Conservation (phyloP, 2,797 vertebrate species). For the Myotis planiceps region DNA sequence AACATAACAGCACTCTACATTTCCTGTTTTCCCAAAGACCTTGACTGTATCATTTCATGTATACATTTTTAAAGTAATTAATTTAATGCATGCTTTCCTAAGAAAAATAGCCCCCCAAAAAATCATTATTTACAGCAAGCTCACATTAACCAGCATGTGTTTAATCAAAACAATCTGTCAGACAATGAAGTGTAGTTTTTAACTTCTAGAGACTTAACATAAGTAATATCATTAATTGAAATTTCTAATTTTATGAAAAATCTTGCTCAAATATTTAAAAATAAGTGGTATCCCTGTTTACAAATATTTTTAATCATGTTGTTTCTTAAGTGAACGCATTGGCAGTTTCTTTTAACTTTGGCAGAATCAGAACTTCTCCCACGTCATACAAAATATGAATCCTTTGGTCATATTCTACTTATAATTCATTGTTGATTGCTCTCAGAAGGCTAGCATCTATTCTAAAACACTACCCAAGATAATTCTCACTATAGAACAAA, state of each 20-base stretch:
- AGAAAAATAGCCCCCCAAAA: constrained; percentile 48
- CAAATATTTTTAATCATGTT: constrained; percentile 41
- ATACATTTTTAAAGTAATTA: constrained; percentile 62
- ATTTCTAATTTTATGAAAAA: constrained; percentile 49
- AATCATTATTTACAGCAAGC: constrained; percentile 54
- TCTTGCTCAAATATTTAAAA: constrained; percentile 50
- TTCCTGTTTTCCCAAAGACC: constrained; percentile 58
- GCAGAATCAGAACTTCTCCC: background rate
- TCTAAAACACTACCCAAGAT: background rate
- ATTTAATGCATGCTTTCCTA: constrained; percentile 47
- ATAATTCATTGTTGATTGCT: background rate
- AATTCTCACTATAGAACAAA: constrained; percentile 32
- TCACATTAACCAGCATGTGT: constrained; percentile 54
- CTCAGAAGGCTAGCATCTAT: constrained; percentile 18
- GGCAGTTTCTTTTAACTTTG: constrained; percentile 14
- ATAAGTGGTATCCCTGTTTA: constrained; percentile 14
- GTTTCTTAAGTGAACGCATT: constrained; percentile 15
- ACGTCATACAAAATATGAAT: background rate
- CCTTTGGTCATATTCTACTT: background rate
- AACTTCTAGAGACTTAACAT: constrained; percentile 53
- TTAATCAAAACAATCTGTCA: constrained; percentile 62
- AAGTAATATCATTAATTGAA: constrained; percentile 48
- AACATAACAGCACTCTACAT: constrained; percentile 48
- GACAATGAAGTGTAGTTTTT: constrained; percentile 53
- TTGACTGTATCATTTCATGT: constrained; percentile 57